Evolutionary conservation across 2,888 invertebrate genomes (phyloP).

Genomic region (Dasypogon diadema): DNA sequence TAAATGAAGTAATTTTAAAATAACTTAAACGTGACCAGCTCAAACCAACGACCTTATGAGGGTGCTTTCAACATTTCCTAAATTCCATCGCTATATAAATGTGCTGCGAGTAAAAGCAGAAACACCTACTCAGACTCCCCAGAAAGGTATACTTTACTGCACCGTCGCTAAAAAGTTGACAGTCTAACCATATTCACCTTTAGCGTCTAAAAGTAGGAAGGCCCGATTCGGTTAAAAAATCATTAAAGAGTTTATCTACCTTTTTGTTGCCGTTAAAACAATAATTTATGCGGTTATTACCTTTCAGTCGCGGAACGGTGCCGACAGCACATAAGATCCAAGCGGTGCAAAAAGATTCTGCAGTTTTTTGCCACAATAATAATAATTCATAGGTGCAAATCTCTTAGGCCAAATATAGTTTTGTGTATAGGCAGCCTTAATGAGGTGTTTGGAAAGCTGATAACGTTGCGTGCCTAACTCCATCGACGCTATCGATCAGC

Average conservation of each 20-base stretch:
- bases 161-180: neutral
- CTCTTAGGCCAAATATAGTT: neutral
- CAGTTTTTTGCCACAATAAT: neutral
- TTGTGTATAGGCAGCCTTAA: neutral
- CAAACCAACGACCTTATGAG: too few species aligned
- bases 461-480: constrained; percentile 5
- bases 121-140: constrained; percentile 1
- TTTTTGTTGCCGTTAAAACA: neutral
- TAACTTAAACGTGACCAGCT: too few species aligned
- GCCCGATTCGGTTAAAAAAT: neutral
- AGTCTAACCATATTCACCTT: neutral
- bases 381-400: neutral
- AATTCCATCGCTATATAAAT: too few species aligned
- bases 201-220: neutral
- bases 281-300: constrained; percentile 10
- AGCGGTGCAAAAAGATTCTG: neutral
- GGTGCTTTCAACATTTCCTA: too few species aligned
- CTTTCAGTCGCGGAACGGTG: neutral
- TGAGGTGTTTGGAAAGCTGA: constrained; percentile 6
- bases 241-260: neutral
- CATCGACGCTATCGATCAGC: neutral
- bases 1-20: too few species aligned
- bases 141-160: neutral
- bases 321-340: neutral
- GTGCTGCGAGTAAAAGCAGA: neutral